Evolutionary conservation across 2,113 vertebrate species (phyloP).

Genomic region (Symphodus melops): DNA sequence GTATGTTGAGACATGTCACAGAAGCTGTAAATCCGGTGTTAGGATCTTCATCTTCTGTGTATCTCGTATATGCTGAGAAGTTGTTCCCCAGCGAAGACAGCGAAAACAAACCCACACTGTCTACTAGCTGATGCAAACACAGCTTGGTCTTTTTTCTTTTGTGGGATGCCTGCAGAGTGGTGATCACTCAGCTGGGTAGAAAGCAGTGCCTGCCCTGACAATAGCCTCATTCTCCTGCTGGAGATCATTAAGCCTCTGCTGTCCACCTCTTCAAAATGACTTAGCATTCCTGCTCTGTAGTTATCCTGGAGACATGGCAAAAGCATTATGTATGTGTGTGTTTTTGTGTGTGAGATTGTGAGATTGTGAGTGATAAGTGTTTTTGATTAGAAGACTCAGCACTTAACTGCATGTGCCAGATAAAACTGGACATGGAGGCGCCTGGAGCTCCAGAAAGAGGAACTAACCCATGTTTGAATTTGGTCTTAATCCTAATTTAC

Average conservation of each 20-base stretch:
- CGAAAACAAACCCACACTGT: background rate
- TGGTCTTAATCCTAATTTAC: conserved; percentile 8
- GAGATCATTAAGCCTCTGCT: conserved; percentile 46
- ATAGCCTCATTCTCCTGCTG: conserved; percentile 63
- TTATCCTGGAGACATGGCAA: conserved; percentile 40
- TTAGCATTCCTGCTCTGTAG: conserved; percentile 53
- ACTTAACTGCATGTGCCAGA: conserved; percentile 30
- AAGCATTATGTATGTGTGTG: conserved; percentile 34
- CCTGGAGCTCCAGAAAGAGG: conserved; percentile 23
- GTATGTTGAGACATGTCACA: too few relatives aligned
- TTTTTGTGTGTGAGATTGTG: conserved; percentile 5
- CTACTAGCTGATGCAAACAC: background rate
- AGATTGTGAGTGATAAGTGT: conserved; percentile 3
- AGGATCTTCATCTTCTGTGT: background rate
- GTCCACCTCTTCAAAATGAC: conserved; percentile 58
- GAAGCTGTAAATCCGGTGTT: too few relatives aligned
- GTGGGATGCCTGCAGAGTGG: conserved; percentile 11
- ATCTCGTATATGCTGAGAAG: conserved; percentile 6
- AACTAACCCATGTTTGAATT: conserved; percentile 23
- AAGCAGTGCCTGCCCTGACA: conserved; percentile 60
- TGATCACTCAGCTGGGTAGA: conserved; percentile 24
- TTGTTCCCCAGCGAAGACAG: background rate
- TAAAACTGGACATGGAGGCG: conserved; percentile 32
- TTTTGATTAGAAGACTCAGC: conserved; percentile 11
- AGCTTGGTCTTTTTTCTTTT: conserved; percentile 26